Conservation (phyloP, 2,797 vertebrate species). For the Gila robusta region DNA sequence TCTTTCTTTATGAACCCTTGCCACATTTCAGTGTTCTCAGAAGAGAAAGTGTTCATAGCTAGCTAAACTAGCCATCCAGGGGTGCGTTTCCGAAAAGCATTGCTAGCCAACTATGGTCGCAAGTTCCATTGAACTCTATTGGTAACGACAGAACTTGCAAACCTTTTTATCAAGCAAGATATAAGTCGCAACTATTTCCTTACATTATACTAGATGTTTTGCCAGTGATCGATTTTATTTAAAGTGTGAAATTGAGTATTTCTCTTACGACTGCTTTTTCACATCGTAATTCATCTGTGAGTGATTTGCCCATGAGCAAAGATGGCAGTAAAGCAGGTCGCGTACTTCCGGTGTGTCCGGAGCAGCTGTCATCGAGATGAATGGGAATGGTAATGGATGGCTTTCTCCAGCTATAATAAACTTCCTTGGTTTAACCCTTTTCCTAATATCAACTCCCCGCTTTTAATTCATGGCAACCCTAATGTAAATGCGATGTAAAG, state of each 20-base stretch:
- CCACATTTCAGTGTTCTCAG: not conserved
- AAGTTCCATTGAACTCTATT: too few relatives aligned
- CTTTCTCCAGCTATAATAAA: constrained; percentile 24
- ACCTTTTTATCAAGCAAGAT: not conserved
- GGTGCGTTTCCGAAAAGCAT: too few relatives aligned
- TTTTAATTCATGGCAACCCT: constrained; percentile 51
- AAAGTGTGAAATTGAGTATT: not conserved
- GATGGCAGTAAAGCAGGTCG: not conserved
- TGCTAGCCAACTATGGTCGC: too few relatives aligned
- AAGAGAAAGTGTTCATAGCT: not conserved
- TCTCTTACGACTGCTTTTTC: not conserved
- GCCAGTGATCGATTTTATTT: not conserved
- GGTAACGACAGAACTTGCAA: too few relatives aligned
- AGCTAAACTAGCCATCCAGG: not conserved
- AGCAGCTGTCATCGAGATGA: not conserved
- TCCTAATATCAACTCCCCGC: constrained; percentile 33
- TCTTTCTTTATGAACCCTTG: not conserved
- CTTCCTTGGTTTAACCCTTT: constrained; percentile 29
- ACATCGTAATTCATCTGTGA: constrained; percentile 1
- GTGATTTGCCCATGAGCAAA: constrained; percentile 15
- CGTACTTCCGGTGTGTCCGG: not conserved
- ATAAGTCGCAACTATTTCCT: not conserved
- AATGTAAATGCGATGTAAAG: constrained; percentile 34
- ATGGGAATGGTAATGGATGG: constrained; percentile 16
- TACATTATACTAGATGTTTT: not conserved